phyloP scores from a whole-genome alignment of 1,140 invertebrate species.

The Ostrea denselamellosa region DNA sequence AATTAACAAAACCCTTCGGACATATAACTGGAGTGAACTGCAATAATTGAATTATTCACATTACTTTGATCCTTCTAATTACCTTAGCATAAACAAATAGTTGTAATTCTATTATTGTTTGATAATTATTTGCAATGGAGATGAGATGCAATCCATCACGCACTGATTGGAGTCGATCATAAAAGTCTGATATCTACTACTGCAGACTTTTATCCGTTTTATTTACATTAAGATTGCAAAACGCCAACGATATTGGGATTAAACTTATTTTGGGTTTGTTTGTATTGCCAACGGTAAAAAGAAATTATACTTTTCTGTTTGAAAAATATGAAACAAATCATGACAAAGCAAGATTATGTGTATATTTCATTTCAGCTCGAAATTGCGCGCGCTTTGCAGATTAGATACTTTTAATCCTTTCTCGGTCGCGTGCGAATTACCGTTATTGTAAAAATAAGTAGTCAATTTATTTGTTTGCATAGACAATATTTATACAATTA shows the following conservation, averaged over 20 bases:
- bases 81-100: conserved; percentile 53
- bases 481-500: conserved; percentile 35
- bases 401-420: conserved; percentile 17
- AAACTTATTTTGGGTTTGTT: conserved; percentile 42
- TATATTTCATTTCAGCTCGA: conserved; percentile 25
- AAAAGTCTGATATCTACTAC: conserved; percentile 25
- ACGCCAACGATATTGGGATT: conserved; percentile 11
- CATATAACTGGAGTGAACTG: conserved; percentile 34
- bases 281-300: conserved; percentile 39
- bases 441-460: conserved; percentile 26
- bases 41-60: conserved; percentile 44
- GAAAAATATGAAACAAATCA: neutral
- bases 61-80: conserved; percentile 51
- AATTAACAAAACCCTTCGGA: conserved; percentile 40
- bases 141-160: conserved; percentile 45
- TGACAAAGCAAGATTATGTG: conserved; percentile 35
- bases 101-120: conserved; percentile 46
- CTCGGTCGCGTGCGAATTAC: conserved; percentile 30
- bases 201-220: conserved; percentile 28
- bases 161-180: conserved; percentile 34
- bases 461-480: conserved; percentile 38
- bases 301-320: conserved; percentile 3
- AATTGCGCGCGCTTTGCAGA: conserved; percentile 12
- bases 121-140: conserved; percentile 44
- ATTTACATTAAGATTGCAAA: conserved; percentile 39